Base-by-base conservation (phyloP, 2,888 invertebrate species). In the Anagyrus pseudococci region DNA sequence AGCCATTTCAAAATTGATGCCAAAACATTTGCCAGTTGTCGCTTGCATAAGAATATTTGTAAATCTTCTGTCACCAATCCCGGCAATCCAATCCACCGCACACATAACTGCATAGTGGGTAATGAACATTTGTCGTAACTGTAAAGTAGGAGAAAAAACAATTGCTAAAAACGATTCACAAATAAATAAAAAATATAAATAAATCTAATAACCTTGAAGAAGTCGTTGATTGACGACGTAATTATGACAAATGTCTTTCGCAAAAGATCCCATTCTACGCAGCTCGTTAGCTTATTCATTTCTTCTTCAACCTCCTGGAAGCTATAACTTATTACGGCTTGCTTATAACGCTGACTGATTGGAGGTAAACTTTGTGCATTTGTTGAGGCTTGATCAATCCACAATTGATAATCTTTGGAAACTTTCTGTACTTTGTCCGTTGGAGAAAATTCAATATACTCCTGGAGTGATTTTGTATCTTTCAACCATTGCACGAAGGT, bases 1-100 rank as follows among this genome's bases (percentile, higher is more conserved):
- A 0, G 89, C 88, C 71, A 86, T 83, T 2, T 89, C 90, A 81
- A 91, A 92, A 81, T 92, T 92, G 63, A 92, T 90, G 1, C 90
- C 91, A 43, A 85, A 75, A 26, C 82, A 80, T 71, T 79, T 75
- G 2, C 90, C 91, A 25, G 85, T 87, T 66, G 81, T 81, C 10
- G 83, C 71, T 55, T 84, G 83, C 15, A 92, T 78, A 44, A 89
- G 73, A 15, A 83, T 85, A 76, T 92, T 92, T 15, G 83, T 81
- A 52, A 89, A 81, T 82, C 92, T 90, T 2, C 92, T 82, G 81
- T 92, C 92, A 1, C 92, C 92, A 59, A 92, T 88, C 1, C 82
- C 89, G n/a, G 91, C 76, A 40, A 92, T 80, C 87, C 91, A 92
- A 66, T 91, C 89, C 20, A 86, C 84, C 4, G 86, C 80, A 72